Evolutionary conservation across 53 echinoderm and acorn worm genomes (phyloP).

Genomic region (Echinometra lucunter): DNA sequence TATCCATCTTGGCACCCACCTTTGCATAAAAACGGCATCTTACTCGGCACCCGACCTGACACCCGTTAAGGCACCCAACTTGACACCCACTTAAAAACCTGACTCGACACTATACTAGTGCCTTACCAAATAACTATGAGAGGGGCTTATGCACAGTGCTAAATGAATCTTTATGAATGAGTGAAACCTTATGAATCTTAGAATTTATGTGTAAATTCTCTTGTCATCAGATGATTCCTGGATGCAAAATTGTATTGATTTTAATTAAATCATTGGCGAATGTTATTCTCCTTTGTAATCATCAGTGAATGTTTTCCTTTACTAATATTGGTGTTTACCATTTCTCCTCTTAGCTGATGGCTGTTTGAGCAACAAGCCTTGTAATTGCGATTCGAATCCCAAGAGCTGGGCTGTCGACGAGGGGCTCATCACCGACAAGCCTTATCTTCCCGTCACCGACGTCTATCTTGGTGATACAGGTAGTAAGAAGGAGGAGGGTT

Average conservation of each 20-base stretch:
- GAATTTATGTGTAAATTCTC: too few relatives aligned
- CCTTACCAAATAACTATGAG: too few relatives aligned
- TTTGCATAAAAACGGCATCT: too few relatives aligned
- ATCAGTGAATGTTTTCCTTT: too few relatives aligned
- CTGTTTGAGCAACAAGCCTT: slow-evolving; percentile 25
- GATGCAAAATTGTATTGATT: too few relatives aligned
- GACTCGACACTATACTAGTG: background rate
- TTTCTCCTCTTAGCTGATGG: background rate
- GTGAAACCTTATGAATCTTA: too few relatives aligned
- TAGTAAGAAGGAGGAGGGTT: slow-evolving; percentile 67
- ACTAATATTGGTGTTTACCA: background rate
- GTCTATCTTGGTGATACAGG: slow-evolving; percentile 75
- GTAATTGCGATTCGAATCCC: slow-evolving; percentile 75
- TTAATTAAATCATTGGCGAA: too few relatives aligned
- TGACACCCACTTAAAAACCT: background rate
- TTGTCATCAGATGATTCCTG: too few relatives aligned
- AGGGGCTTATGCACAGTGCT: too few relatives aligned
- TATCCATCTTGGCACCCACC: too few relatives aligned
- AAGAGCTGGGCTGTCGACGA: slow-evolving; percentile 62
- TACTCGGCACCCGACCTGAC: background rate
- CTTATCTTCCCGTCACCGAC: slow-evolving; percentile 69
- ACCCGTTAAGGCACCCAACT: background rate
- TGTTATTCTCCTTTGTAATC: too few relatives aligned
- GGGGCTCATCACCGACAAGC: slow-evolving; percentile 71
- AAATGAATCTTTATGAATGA: too few relatives aligned